A percentile compares a stretch with the other conserved stretches of the same genome.
phyloP scores from a whole-genome alignment of 2,888 invertebrate species.

The Agapostemon virescens region DNA sequence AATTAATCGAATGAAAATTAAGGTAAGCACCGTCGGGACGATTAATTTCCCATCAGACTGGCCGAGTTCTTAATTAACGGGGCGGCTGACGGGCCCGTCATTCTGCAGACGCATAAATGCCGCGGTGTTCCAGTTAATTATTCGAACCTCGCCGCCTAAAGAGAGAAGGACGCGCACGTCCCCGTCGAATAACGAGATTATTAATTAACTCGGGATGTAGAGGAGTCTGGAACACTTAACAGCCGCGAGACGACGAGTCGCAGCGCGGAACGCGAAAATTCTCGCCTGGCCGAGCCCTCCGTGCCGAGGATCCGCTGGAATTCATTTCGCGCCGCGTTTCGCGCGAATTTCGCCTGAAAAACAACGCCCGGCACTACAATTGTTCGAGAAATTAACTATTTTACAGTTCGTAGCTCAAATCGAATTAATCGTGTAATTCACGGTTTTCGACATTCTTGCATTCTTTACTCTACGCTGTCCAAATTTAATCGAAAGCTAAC shows the following conservation, averaged over 20 bases:
- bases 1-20: slow-evolving; percentile 33
- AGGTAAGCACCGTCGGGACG: slow-evolving; percentile 20
- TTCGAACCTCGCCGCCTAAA: slow-evolving; percentile 39
- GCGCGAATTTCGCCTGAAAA: not conserved
- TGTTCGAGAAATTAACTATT: slow-evolving; percentile 1
- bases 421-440: slow-evolving; percentile 9
- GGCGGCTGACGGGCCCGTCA: slow-evolving; percentile 41
- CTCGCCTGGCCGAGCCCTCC: slow-evolving; percentile 1
- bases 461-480: not conserved
- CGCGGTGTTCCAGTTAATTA: slow-evolving; percentile 53
- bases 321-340: slow-evolving; percentile 17
- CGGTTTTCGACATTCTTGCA: not conserved
- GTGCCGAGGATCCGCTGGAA: not conserved
- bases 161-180: slow-evolving; percentile 27
- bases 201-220: slow-evolving; percentile 57
- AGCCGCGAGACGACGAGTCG: slow-evolving; percentile 14
- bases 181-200: slow-evolving; percentile 60
- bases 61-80: slow-evolving; percentile 59
- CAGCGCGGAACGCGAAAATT: slow-evolving; percentile 48
- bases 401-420: not conserved
- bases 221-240: slow-evolving; percentile 48
- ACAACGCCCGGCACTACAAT: not conserved
- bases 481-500: not conserved
- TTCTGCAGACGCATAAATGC: slow-evolving; percentile 44
- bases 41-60: slow-evolving; percentile 47